Evolutionary conservation across 2,797 vertebrate genomes (phyloP).

Genomic region (Micropoecilia bifurca): DNA sequence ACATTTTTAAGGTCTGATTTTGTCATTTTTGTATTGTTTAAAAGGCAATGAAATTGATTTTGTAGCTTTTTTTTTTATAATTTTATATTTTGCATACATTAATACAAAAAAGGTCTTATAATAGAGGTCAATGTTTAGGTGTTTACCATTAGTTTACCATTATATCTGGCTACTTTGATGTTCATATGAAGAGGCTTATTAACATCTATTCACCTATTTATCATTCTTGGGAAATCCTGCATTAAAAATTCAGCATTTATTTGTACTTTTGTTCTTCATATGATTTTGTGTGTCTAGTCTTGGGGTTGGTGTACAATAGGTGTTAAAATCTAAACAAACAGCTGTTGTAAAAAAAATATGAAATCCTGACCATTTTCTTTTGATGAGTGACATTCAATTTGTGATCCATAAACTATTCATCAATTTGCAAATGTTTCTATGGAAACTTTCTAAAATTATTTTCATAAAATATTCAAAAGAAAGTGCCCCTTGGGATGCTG

Average conservation of each 20-base stretch:
- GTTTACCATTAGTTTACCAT: neutral
- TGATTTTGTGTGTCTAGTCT: neutral
- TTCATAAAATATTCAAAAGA: too few species aligned
- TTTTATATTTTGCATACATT: neutral
- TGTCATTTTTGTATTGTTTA: neutral
- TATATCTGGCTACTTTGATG: neutral
- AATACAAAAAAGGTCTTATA: neutral
- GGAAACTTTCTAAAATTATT: too few species aligned
- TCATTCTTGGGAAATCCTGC: neutral
- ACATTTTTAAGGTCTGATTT: neutral
- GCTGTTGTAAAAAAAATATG: neutral
- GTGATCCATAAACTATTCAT: neutral
- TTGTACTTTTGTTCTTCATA: neutral
- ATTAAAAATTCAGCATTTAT: neutral
- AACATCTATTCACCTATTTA: neutral
- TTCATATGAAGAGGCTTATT: neutral
- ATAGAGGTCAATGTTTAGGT: neutral
- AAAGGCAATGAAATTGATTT: neutral
- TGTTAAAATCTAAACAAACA: too few species aligned
- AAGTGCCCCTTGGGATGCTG: too few species aligned
- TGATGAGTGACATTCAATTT: neutral
- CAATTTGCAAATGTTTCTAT: too few species aligned
- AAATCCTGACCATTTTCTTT: neutral
- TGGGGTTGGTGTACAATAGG: too few species aligned
- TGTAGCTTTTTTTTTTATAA: neutral